A percentile compares a stretch with the other conserved stretches of the same genome.
These are phyloP conservation scores for Lepidurus packardi DNA, from an alignment of 1,140 invertebrate genomes.

Conservation along the genomic window DNA sequence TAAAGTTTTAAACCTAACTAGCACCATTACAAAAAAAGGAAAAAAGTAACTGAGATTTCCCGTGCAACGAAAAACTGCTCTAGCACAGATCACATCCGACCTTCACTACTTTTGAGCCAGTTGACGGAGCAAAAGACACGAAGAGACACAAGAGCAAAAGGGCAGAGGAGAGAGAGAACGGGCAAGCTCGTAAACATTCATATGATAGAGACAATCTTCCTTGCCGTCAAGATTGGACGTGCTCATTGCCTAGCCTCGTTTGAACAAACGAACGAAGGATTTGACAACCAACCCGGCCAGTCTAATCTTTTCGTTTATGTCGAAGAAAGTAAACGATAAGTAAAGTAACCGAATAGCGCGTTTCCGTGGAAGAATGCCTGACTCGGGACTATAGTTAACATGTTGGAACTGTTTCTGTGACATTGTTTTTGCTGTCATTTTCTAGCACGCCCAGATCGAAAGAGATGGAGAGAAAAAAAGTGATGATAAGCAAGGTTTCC, in stretches of 20 bases:
- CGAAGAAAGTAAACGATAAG: not conserved
- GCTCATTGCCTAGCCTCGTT: conserved; percentile 18
- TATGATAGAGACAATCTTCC: conserved; percentile 19
- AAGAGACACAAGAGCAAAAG: too few relatives aligned
- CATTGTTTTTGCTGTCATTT: not conserved
- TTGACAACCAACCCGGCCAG: not conserved
- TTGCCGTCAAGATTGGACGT: conserved; percentile 13
- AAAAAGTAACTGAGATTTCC: too few relatives aligned
- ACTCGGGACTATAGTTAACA: not conserved
- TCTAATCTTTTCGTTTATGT: too few relatives aligned
- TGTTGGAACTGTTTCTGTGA: not conserved
- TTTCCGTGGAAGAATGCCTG: not conserved
- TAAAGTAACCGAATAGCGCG: not conserved
- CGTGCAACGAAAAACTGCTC: too few relatives aligned
- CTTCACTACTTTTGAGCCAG: too few relatives aligned
- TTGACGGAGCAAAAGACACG: too few relatives aligned
- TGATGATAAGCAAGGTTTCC: not conserved
- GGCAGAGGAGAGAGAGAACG: not conserved
- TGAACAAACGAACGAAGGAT: not conserved
- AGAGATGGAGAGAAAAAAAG: not conserved
- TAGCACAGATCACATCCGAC: too few relatives aligned
- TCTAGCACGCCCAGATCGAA: not conserved
- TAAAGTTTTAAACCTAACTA: not conserved
- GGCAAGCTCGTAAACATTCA: conserved; percentile 1
- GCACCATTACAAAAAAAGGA: too few relatives aligned